phyloP scores from a whole-genome alignment of 1,140 invertebrate genomes.

The Drosophila bocki region DNA sequence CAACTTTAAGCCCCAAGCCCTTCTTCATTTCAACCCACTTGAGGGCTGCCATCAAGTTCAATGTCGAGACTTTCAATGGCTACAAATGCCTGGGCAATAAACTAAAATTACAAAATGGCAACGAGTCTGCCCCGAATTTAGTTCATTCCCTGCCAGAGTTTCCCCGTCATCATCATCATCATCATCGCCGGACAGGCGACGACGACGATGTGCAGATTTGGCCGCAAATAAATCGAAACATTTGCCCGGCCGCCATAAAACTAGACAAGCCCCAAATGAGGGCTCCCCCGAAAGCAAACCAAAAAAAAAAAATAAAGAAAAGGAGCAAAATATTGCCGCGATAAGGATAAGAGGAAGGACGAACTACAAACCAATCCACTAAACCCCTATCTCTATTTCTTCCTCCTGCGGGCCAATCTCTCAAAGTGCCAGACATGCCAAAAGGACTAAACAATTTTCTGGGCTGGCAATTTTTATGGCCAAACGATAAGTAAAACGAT shows the following conservation, averaged over 20 bases:
- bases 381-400: constrained; percentile 27
- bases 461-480: constrained; percentile 82
- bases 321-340: constrained; percentile 31
- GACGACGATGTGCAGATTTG: constrained; percentile 63
- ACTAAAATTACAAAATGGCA: constrained; percentile 65
- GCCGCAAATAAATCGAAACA: constrained; percentile 78
- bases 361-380: constrained; percentile 47
- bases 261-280: constrained; percentile 57
- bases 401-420: constrained; percentile 55
- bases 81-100: constrained; percentile 58
- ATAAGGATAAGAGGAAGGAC: constrained; percentile 51
- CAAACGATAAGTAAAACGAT: constrained; percentile 83
- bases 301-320: neutral
- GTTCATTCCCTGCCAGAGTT: constrained; percentile 1
- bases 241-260: constrained; percentile 71
- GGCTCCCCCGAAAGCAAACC: neutral
- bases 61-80: constrained; percentile 53
- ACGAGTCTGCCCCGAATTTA: constrained; percentile 26
- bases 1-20: constrained; percentile 9
- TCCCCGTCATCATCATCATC: constrained; percentile 23
- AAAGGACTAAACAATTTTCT: constrained; percentile 83
- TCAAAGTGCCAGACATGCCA: constrained; percentile 81
- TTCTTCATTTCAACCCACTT: constrained; percentile 1
- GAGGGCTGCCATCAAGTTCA: constrained; percentile 52
- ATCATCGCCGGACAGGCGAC: constrained; percentile 33